These are phyloP conservation scores for Hirtodrosophila histrioides DNA, from an alignment of 2,888 invertebrate genomes.

Conservation along the genomic window DNA sequence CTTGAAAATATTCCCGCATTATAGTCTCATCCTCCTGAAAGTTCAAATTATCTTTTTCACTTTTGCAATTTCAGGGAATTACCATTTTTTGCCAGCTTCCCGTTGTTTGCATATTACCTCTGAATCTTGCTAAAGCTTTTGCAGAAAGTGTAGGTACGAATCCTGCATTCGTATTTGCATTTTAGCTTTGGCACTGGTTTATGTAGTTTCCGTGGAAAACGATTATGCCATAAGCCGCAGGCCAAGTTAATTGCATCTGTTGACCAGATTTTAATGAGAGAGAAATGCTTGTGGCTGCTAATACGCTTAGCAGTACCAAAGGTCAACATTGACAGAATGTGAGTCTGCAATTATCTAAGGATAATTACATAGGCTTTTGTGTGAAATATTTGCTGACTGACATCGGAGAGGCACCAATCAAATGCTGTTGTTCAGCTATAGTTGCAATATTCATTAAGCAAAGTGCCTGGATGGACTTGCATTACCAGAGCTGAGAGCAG, in stretches of 20 bases:
- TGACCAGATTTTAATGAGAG: constrained; percentile 17
- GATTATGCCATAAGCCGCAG: constrained; percentile 7
- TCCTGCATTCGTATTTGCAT: constrained; percentile 17
- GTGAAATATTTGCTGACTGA: constrained; percentile 45
- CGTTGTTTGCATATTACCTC: constrained; percentile 45
- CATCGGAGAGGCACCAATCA: constrained; percentile 26
- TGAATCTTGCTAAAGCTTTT: constrained; percentile 21
- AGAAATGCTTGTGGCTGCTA: constrained; percentile 8
- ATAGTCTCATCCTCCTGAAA: constrained; percentile 5
- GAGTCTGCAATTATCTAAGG: constrained; percentile 7
- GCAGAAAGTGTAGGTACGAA: constrained; percentile 22
- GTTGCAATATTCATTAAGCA: constrained; percentile 55
- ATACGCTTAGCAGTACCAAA: constrained; percentile 30
- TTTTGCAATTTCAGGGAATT: constrained; percentile 18
- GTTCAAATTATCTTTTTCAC: constrained; percentile 27
- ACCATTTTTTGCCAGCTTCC: constrained; percentile 20
- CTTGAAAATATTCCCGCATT: constrained; percentile 1
- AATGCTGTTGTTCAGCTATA: constrained; percentile 15
- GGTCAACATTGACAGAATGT: constrained; percentile 5
- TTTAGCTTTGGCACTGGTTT: not conserved
- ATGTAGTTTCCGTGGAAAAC: constrained; percentile 1
- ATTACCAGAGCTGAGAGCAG: constrained; percentile 16
- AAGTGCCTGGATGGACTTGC: constrained; percentile 39
- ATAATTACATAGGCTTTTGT: constrained; percentile 48
- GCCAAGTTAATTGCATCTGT: constrained; percentile 36